Conservation (phyloP, 2,888 invertebrate genomes). For the Chrysolina oricalcia region DNA sequence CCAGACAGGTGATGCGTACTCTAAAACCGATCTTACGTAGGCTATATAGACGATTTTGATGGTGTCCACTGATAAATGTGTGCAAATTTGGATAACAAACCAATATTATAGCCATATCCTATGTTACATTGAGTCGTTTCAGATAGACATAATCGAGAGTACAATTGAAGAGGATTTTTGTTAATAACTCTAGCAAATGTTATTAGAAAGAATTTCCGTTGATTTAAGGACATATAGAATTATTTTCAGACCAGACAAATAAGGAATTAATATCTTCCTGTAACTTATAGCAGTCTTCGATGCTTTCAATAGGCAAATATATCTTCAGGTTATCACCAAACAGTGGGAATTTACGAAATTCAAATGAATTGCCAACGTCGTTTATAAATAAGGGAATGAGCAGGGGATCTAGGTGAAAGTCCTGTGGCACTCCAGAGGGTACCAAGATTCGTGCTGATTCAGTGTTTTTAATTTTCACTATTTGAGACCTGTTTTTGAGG, state of each 20-base stretch:
- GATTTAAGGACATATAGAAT: conserved; percentile 21
- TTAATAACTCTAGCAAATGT: conserved; percentile 6
- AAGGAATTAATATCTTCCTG: too few species aligned
- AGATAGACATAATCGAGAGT: conserved; percentile 15
- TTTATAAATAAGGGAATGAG: conserved; percentile 6
- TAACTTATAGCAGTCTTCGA: too few species aligned
- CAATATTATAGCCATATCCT: too few species aligned
- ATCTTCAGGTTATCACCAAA: too few species aligned
- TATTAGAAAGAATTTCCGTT: conserved; percentile 14
- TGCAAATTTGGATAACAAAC: too few species aligned
- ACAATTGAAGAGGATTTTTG: conserved; percentile 11
- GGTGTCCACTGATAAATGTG: background rate
- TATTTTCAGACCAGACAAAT: conserved; percentile 22
- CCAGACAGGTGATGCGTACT: conserved; percentile 6
- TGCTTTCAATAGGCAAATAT: too few species aligned
- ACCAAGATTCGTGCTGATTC: conserved; percentile 22
- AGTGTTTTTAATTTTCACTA: conserved; percentile 18
- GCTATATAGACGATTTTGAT: conserved; percentile 5
- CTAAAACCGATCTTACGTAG: conserved; percentile 1
- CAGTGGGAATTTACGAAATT: too few species aligned
- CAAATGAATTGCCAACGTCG: conserved; percentile 9
- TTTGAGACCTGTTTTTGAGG: background rate
- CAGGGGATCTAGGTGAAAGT: background rate
- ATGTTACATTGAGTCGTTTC: conserved; percentile 12
- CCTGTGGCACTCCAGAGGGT: too few species aligned